phyloP scores from a whole-genome alignment of 2,797 vertebrate genomes.

The Arrhamphus sclerolepis region DNA sequence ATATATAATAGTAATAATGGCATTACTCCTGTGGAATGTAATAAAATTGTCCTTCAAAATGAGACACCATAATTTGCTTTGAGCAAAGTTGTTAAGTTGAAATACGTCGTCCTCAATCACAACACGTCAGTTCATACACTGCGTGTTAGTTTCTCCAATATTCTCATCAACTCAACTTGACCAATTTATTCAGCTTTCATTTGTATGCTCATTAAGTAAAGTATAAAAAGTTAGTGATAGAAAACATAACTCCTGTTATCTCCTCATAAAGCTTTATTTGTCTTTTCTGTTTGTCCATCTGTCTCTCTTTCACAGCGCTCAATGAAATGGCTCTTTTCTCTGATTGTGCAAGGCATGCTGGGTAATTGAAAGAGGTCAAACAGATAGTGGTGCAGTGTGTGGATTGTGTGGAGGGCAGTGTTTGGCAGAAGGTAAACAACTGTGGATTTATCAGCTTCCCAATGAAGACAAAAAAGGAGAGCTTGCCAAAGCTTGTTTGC shows the following conservation, averaged over 20 bases:
- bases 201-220: constrained; percentile 1
- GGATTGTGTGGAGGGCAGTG: constrained; percentile 19
- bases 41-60: too few relatives aligned
- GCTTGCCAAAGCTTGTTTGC: constrained; percentile 31
- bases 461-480: constrained; percentile 47
- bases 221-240: constrained; percentile 24
- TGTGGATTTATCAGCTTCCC: constrained; percentile 67
- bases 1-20: too few relatives aligned
- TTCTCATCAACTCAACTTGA: constrained; percentile 1
- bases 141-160: background rate
- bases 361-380: constrained; percentile 73
- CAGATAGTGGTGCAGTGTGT: constrained; percentile 64
- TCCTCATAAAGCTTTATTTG: constrained; percentile 28
- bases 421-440: constrained; percentile 68
- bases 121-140: background rate
- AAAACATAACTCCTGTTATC: constrained; percentile 29
- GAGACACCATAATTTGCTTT: too few relatives aligned
- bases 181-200: background rate
- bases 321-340: constrained; percentile 47
- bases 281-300: constrained; percentile 58
- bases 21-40: too few relatives aligned
- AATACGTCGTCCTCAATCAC: constrained; percentile 4
- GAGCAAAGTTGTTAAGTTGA: background rate
- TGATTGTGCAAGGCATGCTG: constrained; percentile 62
- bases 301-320: constrained; percentile 38